phyloP scores from a whole-genome alignment of 2,113 vertebrate species.

The Lampris megalopsis region DNA sequence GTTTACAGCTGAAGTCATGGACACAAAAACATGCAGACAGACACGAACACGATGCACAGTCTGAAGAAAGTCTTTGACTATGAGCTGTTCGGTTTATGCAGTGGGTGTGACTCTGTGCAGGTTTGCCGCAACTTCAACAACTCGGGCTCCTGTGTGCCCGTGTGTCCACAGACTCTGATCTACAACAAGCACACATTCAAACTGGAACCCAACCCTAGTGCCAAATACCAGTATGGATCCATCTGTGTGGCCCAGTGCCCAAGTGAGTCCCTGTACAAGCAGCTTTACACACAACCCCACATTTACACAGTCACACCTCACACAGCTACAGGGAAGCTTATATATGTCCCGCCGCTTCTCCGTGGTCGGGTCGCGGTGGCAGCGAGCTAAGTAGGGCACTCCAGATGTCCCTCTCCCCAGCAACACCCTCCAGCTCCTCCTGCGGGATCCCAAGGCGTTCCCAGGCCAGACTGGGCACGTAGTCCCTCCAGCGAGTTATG shows the following conservation, averaged over 20 bases:
- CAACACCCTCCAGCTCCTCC: too few relatives aligned
- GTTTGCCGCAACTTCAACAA: constrained; percentile 93
- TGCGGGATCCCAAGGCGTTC: too few relatives aligned
- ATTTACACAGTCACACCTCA: neutral
- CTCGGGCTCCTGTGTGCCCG: constrained; percentile 89
- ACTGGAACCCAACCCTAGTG: constrained; percentile 91
- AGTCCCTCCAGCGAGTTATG: too few relatives aligned
- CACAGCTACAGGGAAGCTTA: neutral
- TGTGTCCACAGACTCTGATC: constrained; percentile 90
- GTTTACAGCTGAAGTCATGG: constrained; percentile 56
- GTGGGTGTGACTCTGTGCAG: constrained; percentile 64
- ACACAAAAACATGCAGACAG: neutral
- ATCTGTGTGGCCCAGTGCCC: constrained; percentile 92
- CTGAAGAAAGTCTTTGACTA: neutral
- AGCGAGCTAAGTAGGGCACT: too few relatives aligned
- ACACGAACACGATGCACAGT: neutral
- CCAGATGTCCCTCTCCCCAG: too few relatives aligned
- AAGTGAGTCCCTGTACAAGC: constrained; percentile 76
- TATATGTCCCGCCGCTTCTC: too few relatives aligned
- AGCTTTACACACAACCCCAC: neutral
- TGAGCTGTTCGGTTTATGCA: neutral
- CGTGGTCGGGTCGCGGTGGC: too few relatives aligned
- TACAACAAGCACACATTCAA: constrained; percentile 93
- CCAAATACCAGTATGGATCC: constrained; percentile 93
- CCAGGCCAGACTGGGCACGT: too few relatives aligned